phyloP scores from a whole-genome alignment of 2,797 vertebrate species.

The Xenopus petersii region DNA sequence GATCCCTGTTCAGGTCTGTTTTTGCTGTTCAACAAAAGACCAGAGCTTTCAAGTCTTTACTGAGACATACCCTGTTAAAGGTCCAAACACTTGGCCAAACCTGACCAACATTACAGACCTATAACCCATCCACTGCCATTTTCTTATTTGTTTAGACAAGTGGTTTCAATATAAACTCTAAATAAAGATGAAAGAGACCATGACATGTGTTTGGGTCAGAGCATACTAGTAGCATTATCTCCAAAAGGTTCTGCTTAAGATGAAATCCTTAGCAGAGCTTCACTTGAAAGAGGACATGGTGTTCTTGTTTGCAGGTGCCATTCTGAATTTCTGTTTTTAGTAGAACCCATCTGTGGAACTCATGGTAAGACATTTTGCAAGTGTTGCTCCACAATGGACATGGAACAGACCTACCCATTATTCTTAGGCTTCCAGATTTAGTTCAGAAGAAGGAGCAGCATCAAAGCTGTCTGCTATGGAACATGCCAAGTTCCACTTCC shows the following conservation, averaged over 20 bases:
- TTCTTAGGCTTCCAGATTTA: constrained; percentile 21
- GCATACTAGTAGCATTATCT: constrained; percentile 25
- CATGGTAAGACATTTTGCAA: constrained; percentile 30
- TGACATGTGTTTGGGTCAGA: constrained; percentile 4
- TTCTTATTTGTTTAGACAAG: constrained; percentile 1
- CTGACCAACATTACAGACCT: too few relatives aligned
- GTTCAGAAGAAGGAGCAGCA: constrained; percentile 13
- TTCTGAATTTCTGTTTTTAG: constrained; percentile 4
- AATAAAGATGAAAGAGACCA: constrained; percentile 32
- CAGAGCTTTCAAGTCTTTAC: too few relatives aligned
- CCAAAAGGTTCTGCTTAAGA: constrained; percentile 28
- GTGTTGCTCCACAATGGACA: neutral
- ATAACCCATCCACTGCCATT: neutral
- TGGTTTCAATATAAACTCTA: constrained; percentile 36
- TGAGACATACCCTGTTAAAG: too few relatives aligned
- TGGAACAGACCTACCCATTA: constrained; percentile 21
- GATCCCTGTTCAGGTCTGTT: too few relatives aligned
- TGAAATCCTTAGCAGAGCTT: constrained; percentile 11
- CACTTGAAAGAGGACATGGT: neutral
- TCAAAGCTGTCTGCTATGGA: constrained; percentile 17
- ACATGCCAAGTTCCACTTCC: constrained; percentile 11
- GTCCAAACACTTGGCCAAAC: too few relatives aligned
- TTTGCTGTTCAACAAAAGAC: too few relatives aligned
- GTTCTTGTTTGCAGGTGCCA: constrained; percentile 22
- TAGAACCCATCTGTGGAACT: constrained; percentile 24